Evolutionary conservation across 2,888 invertebrate genomes (phyloP).

Genomic region (Pimpla rufipes): DNA sequence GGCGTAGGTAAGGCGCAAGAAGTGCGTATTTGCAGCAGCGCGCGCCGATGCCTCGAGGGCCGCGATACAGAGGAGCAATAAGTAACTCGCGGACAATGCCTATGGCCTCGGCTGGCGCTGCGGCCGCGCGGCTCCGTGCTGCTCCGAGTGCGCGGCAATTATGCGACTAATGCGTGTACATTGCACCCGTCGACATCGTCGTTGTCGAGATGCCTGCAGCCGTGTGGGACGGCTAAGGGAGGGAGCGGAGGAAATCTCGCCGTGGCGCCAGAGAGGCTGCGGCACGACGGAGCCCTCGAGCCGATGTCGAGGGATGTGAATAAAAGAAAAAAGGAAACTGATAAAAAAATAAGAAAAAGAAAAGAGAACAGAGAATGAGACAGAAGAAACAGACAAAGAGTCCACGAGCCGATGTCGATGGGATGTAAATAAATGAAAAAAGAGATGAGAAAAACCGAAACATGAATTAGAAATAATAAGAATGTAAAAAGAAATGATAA

Average conservation of each 20-base stretch:
- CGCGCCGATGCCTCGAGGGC: conserved; percentile 14
- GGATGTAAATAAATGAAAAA: too few relatives aligned
- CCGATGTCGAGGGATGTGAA: conserved; percentile 63
- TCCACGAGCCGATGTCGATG: too few relatives aligned
- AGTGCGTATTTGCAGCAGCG: neutral
- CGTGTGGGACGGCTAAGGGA: conserved; percentile 4
- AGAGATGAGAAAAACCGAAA: too few relatives aligned
- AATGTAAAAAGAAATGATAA: too few relatives aligned
- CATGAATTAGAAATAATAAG: too few relatives aligned
- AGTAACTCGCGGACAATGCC: conserved; percentile 75
- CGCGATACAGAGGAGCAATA: conserved; percentile 40
- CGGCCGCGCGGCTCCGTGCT: neutral
- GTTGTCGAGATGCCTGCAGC: conserved; percentile 42
- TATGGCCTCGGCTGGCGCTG: conserved; percentile 52
- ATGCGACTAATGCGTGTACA: conserved; percentile 79
- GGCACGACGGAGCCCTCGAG: conserved; percentile 58
- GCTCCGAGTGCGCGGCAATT: conserved; percentile 74
- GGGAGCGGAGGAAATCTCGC: conserved; percentile 43
- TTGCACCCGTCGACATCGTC: conserved; percentile 70
- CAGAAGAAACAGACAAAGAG: too few relatives aligned
- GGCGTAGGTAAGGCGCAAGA: neutral
- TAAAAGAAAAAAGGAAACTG: conserved; percentile 37
- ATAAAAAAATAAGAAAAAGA: conserved; percentile 41
- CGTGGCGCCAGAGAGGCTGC: conserved; percentile 63
- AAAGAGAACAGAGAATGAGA: conserved; percentile 43